phyloP scores from a whole-genome alignment of 2,113 vertebrate genomes.

The Sceloporus tristichus region DNA sequence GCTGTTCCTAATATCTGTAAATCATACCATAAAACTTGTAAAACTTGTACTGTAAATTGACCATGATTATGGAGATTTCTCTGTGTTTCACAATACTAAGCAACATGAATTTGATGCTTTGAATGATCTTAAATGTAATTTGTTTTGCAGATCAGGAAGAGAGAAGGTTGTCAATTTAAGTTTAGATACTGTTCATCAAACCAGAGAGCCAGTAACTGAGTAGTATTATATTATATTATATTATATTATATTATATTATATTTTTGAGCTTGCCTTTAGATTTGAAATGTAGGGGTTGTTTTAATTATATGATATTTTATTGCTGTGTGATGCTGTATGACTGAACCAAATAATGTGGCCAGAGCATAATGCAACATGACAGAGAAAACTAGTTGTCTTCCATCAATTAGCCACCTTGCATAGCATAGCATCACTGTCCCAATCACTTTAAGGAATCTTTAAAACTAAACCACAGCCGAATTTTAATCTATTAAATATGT shows the following conservation, averaged over 20 bases:
- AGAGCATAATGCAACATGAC: conserved; percentile 68
- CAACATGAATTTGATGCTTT: conserved; percentile 34
- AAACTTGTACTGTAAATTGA: neutral
- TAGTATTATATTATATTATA: conserved; percentile 50
- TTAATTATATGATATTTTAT: conserved; percentile 65
- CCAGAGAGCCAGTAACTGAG: conserved; percentile 75
- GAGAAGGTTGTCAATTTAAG: conserved; percentile 54
- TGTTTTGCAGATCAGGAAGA: too few relatives aligned
- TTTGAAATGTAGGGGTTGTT: conserved; percentile 56
- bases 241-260: too few relatives aligned
- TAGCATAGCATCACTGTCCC: neutral
- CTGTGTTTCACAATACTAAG: neutral
- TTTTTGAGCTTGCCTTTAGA: conserved; percentile 70
- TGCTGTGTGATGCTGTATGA: conserved; percentile 62
- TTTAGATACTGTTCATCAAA: conserved; percentile 66
- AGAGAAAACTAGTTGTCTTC: conserved; percentile 61
- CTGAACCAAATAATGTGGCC: conserved; percentile 52
- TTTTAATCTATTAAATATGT: neutral
- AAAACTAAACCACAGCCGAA: neutral
- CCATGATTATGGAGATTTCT: neutral
- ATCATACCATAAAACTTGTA: neutral
- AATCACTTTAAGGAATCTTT: conserved; percentile 22
- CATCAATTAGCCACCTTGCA: conserved; percentile 51
- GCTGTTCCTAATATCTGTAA: neutral
- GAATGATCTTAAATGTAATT: too few relatives aligned